A percentile compares a stretch with the other conserved stretches of the same genome.
phyloP scores from a whole-genome alignment of 2,113 vertebrate genomes.

The Microtus richardsoni region DNA sequence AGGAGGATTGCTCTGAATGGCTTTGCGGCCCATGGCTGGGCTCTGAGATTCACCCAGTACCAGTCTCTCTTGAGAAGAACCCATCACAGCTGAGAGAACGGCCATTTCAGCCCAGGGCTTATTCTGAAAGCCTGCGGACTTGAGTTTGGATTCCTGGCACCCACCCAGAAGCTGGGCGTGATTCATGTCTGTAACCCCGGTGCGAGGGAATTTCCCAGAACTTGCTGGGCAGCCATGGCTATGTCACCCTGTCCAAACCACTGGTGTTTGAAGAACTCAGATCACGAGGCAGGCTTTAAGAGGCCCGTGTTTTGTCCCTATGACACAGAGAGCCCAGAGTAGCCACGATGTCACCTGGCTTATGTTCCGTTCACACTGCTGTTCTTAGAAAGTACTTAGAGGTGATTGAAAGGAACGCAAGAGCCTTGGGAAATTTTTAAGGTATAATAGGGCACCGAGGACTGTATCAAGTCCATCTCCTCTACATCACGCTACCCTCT shows the following conservation, averaged over 20 bases:
- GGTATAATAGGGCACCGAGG: fast-evolving
- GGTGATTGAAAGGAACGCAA: not conserved
- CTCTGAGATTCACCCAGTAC: not conserved
- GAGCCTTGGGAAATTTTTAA: not conserved
- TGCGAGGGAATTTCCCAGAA: not conserved
- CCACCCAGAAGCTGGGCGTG: not conserved
- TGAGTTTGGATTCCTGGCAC: not conserved
- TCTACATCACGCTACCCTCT: not conserved
- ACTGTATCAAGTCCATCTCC: fast-evolving
- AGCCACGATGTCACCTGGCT: fast-evolving
- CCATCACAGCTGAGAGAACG: not conserved
- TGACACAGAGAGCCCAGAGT: not conserved
- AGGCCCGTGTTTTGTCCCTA: fast-evolving
- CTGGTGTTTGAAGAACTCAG: not conserved
- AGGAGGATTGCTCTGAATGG: not conserved
- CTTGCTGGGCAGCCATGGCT: not conserved
- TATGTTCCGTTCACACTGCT: fast-evolving
- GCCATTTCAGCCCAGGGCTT: not conserved
- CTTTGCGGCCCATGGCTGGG: not conserved
- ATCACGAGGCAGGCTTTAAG: not conserved
- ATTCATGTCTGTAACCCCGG: not conserved
- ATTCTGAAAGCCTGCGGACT: not conserved
- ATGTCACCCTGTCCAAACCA: not conserved
- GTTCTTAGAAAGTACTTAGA: not conserved
- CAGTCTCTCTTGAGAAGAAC: not conserved